These are phyloP conservation scores for Neoarius graeffei DNA, from an alignment of 2,113 vertebrate genomes.

Conservation along the genomic window DNA sequence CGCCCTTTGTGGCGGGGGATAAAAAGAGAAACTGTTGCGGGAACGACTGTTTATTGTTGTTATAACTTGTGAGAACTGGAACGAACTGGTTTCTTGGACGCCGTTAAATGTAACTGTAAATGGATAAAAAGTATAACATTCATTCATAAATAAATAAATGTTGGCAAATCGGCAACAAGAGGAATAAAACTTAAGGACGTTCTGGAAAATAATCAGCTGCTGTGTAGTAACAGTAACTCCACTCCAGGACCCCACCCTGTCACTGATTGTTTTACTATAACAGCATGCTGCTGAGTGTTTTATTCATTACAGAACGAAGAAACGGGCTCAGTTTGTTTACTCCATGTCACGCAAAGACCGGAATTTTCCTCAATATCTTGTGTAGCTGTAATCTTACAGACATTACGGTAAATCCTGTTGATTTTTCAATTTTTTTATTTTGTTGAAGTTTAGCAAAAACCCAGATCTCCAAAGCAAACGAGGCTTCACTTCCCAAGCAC, in stretches of 20 bases:
- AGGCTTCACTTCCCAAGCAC: not conserved
- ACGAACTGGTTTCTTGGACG: not conserved
- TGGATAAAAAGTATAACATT: not conserved
- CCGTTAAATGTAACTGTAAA: not conserved
- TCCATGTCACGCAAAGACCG: not conserved
- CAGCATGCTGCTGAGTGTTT: not conserved
- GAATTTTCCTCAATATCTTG: not conserved
- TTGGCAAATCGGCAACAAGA: not conserved
- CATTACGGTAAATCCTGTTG: not conserved
- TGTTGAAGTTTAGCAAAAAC: not conserved
- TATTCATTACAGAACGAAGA: not conserved
- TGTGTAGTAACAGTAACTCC: not conserved
- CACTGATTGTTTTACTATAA: not conserved
- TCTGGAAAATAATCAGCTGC: not conserved
- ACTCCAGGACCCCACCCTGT: not conserved
- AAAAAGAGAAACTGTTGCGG: not conserved
- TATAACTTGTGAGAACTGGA: not conserved
- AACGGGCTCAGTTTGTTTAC: not conserved
- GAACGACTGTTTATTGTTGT: not conserved
- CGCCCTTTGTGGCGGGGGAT: too few species aligned
- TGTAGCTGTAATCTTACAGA: not conserved
- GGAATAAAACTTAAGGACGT: not conserved
- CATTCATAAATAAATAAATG: not conserved
- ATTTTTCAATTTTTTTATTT: not conserved
- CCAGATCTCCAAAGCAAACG: not conserved